Base-by-base conservation (phyloP, 2,797 vertebrate species). In the Dendrocincla fuliginosa region DNA sequence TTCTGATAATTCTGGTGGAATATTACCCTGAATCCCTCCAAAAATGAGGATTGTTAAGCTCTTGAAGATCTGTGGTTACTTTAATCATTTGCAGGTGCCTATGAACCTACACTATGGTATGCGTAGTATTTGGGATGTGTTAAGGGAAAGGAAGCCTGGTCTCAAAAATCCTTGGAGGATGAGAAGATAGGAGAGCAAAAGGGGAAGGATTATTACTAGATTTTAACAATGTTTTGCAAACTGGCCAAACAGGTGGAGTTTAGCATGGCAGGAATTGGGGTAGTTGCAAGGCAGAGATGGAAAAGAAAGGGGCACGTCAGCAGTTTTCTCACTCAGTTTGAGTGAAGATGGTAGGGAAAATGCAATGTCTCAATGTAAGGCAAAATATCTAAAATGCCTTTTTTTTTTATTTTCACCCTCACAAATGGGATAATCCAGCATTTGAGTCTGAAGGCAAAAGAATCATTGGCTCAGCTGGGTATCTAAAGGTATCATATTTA, bases 401-500 rank as follows among this genome's bases (percentile, higher is more conserved):
- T 11, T 13, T 10, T 68, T 70, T 12, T 10, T 68, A n/a, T 70
- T 3, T 32, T 30, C 30, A 5, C 4, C 18, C 13, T 41, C n/a
- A 8, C 19, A 74, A 76, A 76, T 56, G 55, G 63, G 88, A 78
- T 91, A 90, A 96, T 96, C 87, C 61, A 93, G 73, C 49, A 11
- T 91, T 96, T 93, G 57, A 91, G 23, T 95, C 41, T 77, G 90
- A 95, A 89, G 60, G 90, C 87, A 95, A 50, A 86, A 85, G 77
- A 91, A 75, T 61, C 87, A 92, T 86, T 95, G 86, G 95, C 91
- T 92, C 82, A 85, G 90, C 90, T 95, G 93, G 84, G 44, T 95
- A 94, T 89, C 92, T 92, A 94, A 97, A 97, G 95, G 96, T 96
- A 88, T 91, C 83, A 18, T 96, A 97, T 97, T 97, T 97, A 96